These are phyloP conservation scores for Conger conger DNA, from an alignment of 2,113 vertebrate genomes.

Conservation along the genomic window DNA sequence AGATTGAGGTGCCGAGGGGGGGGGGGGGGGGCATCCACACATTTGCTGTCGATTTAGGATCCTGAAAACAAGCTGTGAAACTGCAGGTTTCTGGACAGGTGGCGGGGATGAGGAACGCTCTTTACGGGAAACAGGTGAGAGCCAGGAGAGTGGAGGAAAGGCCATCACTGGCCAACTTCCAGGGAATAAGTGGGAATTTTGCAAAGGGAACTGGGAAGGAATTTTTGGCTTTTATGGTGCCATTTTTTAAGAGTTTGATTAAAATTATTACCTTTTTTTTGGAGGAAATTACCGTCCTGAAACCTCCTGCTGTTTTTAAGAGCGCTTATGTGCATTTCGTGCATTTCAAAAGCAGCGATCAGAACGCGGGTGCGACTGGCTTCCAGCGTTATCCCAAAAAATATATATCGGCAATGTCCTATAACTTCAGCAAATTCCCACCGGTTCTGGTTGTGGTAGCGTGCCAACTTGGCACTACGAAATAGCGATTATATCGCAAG, in stretches of 20 bases:
- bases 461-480: no score
- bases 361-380: no score
- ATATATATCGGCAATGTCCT: no score
- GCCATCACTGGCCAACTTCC: not conserved
- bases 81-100: constrained; percentile 38
- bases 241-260: constrained; percentile 1
- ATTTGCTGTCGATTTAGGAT: constrained; percentile 47
- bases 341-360: no score
- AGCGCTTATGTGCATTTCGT: no score
- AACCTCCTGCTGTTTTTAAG: no score
- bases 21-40: constrained; percentile 39
- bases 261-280: not conserved
- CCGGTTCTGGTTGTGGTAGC: no score
- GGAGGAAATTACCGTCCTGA: no score
- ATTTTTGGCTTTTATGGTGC: not conserved
- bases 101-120: constrained; percentile 17
- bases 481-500: no score
- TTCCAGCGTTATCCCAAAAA: no score
- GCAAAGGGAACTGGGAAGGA: not conserved
- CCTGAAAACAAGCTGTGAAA: constrained; percentile 42
- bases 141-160: not conserved
- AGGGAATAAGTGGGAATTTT: constrained; percentile 8
- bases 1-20: no score
- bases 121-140: constrained; percentile 15
- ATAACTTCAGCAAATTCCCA: no score